phyloP scores from a whole-genome alignment of 2,113 vertebrate species.

The Hydrochoerus hydrochaeris region DNA sequence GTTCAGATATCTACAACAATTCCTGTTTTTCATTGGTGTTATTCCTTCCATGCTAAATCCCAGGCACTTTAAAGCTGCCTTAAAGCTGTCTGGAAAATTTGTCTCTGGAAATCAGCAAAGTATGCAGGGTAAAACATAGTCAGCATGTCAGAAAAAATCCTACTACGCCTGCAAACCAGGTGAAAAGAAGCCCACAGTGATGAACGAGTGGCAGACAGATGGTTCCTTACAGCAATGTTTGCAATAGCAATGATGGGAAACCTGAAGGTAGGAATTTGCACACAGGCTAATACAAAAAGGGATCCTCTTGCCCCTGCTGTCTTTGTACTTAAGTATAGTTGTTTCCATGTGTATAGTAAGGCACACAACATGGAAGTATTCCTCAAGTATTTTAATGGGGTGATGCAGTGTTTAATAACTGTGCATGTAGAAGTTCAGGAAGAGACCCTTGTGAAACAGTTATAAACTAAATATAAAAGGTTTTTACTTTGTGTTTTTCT shows the following conservation, averaged over 20 bases:
- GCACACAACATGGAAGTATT: neutral
- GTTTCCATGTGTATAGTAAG: neutral
- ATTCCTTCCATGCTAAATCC: neutral
- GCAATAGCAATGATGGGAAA: neutral
- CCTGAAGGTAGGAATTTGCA: neutral
- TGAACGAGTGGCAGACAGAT: accelerated
- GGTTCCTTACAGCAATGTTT: too few species aligned
- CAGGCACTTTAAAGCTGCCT: neutral
- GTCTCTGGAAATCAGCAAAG: neutral
- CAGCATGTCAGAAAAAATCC: neutral
- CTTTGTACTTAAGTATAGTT: neutral
- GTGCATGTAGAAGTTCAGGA: neutral
- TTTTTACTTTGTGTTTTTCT: too few species aligned
- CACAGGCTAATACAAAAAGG: too few species aligned
- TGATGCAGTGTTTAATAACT: too few species aligned
- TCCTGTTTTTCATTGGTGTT: neutral
- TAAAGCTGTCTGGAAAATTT: neutral
- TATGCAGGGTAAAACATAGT: neutral
- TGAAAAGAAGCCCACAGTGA: neutral
- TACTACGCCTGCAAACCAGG: neutral
- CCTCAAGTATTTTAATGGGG: too few species aligned
- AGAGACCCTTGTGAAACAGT: neutral
- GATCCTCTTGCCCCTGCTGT: accelerated
- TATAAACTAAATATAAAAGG: neutral
- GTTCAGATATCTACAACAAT: accelerated